Conservation (phyloP, 2,113 vertebrate species). For the Coturnix japonica region DNA sequence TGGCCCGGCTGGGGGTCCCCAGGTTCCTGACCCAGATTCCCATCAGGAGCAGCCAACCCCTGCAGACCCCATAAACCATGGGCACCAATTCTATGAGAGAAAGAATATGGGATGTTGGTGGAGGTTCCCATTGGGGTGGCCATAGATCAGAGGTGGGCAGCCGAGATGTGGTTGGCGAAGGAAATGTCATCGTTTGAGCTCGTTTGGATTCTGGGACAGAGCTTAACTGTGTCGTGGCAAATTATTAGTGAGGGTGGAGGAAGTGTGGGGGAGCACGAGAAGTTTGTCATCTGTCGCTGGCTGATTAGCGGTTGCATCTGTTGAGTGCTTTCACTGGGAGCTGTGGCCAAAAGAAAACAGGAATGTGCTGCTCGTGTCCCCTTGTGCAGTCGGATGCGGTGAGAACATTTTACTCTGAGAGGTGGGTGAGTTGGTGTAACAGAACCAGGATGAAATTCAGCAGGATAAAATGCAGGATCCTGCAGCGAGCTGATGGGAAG, state of each 20-base stretch:
- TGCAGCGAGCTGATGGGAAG: background rate
- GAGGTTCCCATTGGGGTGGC: accelerated
- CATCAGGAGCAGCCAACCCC: background rate
- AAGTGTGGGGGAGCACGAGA: background rate
- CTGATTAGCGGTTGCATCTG: background rate
- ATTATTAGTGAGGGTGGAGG: background rate
- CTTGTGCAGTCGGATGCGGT: background rate
- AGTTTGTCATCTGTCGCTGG: background rate
- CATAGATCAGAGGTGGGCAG: background rate
- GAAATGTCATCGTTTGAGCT: background rate
- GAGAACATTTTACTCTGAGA: background rate
- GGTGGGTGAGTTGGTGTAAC: background rate
- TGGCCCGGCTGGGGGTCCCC: background rate
- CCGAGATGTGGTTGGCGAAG: background rate
- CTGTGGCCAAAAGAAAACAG: background rate
- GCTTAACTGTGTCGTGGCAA: background rate
- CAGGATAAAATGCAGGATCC: background rate
- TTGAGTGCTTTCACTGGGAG: background rate
- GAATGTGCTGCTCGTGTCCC: background rate
- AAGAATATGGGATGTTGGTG: accelerated
- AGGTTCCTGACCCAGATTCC: background rate
- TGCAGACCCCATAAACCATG: background rate
- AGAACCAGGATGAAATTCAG: background rate
- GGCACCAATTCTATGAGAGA: background rate
- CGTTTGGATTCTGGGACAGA: background rate